These are phyloP conservation scores for Pseudochromis fuscus DNA, from an alignment of 2,797 vertebrate genomes.

Conservation along the genomic window DNA sequence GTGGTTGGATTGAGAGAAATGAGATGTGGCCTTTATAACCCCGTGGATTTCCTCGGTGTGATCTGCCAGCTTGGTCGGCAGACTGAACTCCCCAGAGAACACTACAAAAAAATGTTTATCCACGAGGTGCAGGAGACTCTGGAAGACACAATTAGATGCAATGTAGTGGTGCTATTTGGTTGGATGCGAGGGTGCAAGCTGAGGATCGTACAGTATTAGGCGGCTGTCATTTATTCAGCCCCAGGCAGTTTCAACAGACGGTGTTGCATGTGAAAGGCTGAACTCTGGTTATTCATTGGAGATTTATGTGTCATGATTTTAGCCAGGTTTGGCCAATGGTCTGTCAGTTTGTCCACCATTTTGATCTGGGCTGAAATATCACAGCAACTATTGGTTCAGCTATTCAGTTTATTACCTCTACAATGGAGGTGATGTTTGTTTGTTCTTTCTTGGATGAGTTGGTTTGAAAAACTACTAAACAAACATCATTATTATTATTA, in stretches of 20 bases:
- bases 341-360: neutral
- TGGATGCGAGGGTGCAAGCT: neutral
- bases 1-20: slow-evolving; percentile 35
- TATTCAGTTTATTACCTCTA: no score
- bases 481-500: no score
- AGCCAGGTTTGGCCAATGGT: neutral
- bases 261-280: neutral
- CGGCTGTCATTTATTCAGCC: slow-evolving; percentile 14
- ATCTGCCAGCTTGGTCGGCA: slow-evolving; percentile 14
- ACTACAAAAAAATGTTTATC: slow-evolving; percentile 24
- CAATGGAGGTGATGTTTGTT: no score
- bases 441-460: no score
- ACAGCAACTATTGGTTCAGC: neutral
- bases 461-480: no score
- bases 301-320: neutral
- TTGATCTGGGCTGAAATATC: slow-evolving; percentile 10
- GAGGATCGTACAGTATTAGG: slow-evolving; percentile 7
- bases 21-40: slow-evolving; percentile 18
- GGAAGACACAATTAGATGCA: slow-evolving; percentile 1
- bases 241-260: slow-evolving; percentile 6
- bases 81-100: slow-evolving; percentile 18
- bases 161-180: neutral
- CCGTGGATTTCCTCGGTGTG: slow-evolving; percentile 17
- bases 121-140: slow-evolving; percentile 7
- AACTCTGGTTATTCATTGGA: slow-evolving; percentile 1